phyloP scores from a whole-genome alignment of 92 coral and sea anemone species.

The Bergia sp. region DNA sequence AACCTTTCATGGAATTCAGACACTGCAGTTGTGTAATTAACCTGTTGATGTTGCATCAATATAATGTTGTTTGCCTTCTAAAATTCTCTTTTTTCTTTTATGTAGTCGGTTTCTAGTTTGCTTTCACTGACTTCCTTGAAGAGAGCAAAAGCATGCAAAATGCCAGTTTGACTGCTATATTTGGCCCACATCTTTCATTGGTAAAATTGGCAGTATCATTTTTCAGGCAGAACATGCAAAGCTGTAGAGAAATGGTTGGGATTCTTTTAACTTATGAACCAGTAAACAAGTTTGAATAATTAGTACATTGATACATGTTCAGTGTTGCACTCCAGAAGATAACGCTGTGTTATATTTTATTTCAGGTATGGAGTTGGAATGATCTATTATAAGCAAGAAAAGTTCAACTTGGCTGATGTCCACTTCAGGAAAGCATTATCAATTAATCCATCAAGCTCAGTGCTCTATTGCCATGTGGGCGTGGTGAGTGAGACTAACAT shows the following conservation, averaged over 20 bases:
- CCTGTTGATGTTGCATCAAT: background rate
- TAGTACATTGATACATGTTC: background rate
- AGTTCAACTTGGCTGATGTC: constrained; percentile 95
- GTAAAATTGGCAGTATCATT: too few relatives aligned
- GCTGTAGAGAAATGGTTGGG: too few relatives aligned
- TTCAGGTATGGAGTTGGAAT: constrained; percentile 97
- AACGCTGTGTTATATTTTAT: background rate
- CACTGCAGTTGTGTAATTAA: too few relatives aligned
- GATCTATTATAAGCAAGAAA: constrained; percentile 98
- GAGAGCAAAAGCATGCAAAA: too few relatives aligned
- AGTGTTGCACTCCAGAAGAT: background rate
- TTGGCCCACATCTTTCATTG: too few relatives aligned
- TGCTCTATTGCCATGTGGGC: constrained; percentile 92
- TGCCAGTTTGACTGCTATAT: too few relatives aligned
- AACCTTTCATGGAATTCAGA: too few relatives aligned
- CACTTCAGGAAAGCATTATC: constrained; percentile 96
- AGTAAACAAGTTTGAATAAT: too few relatives aligned
- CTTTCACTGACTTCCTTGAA: too few relatives aligned
- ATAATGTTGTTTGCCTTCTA: background rate
- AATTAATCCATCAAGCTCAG: constrained; percentile 98
- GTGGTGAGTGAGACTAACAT: constrained; percentile 79
- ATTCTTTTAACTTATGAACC: too few relatives aligned
- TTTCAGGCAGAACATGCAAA: too few relatives aligned
- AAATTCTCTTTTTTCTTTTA: background rate
- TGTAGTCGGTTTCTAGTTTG: too few relatives aligned